Conservation (phyloP, 92 coral and sea anemone genomes). For the Palythoa caribaeorum region DNA sequence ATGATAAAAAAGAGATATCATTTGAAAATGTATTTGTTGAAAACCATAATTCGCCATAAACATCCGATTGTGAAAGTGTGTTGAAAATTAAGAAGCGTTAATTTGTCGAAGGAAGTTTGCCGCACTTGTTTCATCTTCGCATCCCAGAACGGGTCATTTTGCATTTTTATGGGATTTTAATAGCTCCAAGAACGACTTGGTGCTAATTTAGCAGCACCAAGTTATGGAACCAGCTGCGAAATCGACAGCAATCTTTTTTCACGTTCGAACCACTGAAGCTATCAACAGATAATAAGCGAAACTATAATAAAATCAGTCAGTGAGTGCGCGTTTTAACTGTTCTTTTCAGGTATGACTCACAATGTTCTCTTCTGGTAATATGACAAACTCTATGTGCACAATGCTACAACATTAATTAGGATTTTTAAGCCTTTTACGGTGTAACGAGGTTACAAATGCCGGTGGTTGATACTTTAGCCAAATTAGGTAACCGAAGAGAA, state of each 20-base stretch:
- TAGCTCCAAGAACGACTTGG: constrained; percentile 8
- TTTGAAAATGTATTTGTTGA: constrained; percentile 40
- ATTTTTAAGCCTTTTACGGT: too few relatives aligned
- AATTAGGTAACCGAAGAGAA: too few relatives aligned
- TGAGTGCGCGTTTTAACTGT: background rate
- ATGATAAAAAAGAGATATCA: constrained; percentile 30
- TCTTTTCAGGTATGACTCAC: too few relatives aligned
- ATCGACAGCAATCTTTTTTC: background rate
- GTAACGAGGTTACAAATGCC: too few relatives aligned
- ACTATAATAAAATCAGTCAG: background rate
- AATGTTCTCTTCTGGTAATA: too few relatives aligned
- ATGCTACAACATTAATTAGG: too few relatives aligned
- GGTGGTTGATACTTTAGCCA: too few relatives aligned
- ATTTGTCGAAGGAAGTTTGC: constrained; percentile 50
- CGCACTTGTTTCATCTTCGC: constrained; percentile 18
- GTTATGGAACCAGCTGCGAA: constrained; percentile 19
- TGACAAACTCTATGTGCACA: too few relatives aligned
- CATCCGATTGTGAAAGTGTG: constrained; percentile 33
- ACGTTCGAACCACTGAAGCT: background rate
- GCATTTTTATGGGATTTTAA: constrained; percentile 44
- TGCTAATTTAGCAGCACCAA: background rate
- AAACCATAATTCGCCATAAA: background rate
- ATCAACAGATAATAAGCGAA: background rate
- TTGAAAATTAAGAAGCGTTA: constrained; percentile 49
- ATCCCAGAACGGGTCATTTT: background rate